Percentiles rank a stretch among this genome's conserved stretches.
Conservation (phyloP, 2,113 vertebrate genomes). For the Andinoacara biseriatus region DNA sequence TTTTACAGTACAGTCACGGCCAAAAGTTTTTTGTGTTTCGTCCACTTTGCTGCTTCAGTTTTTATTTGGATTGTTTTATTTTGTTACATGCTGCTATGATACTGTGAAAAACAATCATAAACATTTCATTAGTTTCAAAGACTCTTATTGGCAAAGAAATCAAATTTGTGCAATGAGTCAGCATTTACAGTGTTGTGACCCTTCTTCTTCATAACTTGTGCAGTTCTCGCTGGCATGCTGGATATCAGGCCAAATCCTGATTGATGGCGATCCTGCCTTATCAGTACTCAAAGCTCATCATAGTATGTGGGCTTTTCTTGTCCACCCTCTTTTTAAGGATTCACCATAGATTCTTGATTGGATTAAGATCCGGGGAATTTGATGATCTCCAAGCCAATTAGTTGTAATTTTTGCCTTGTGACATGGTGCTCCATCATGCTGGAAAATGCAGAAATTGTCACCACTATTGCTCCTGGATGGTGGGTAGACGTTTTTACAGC, state of each 20-base stretch:
- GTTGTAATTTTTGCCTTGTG: background rate
- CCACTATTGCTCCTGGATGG: background rate
- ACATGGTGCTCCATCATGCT: background rate
- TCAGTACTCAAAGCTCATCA: background rate
- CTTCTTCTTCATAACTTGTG: background rate
- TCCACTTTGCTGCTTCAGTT: background rate
- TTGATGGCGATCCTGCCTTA: background rate
- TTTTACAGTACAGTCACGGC: background rate
- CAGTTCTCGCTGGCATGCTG: background rate
- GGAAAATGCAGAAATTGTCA: background rate
- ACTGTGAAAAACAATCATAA: background rate
- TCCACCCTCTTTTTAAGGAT: background rate
- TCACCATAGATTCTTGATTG: background rate
- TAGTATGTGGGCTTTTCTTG: background rate
- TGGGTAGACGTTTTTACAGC: background rate
- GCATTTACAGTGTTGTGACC: background rate
- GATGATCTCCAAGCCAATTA: background rate
- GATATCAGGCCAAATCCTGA: background rate
- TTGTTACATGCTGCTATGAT: background rate
- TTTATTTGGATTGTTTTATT: background rate
- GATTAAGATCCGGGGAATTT: background rate
- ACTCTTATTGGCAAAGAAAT: background rate
- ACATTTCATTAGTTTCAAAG: background rate
- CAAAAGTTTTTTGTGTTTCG: background rate
- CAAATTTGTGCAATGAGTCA: background rate